Base-by-base conservation (phyloP, 1,140 invertebrate genomes). In the Zaprionus davidi region DNA sequence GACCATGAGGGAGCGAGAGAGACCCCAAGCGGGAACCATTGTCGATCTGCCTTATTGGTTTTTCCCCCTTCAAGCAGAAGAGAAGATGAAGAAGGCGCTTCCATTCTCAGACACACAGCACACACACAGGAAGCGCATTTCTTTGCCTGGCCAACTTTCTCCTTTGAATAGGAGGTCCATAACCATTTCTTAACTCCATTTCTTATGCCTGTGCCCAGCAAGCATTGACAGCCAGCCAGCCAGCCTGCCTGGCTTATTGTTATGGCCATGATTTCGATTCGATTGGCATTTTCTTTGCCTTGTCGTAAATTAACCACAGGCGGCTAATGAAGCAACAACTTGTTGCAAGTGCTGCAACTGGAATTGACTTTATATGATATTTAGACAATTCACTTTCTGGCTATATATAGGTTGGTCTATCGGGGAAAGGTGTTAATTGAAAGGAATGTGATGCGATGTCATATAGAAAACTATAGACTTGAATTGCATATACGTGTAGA, bases 111-210 rank as follows among this genome's bases (percentile, higher is more conserved):
- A n/a, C n/a, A 36, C 20, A 63, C n/a, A 69, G 36, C 38, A 38
- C 28, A 38, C 64, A 28, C 64, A 28, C 56, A 62, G 68, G 68
- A 64, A 71, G 60, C 60, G 41, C 17, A 55, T 51, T 51, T 67
- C 20, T 64, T 77, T 58, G 53, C 60, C 49, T 34, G 31, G 31
- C 41, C 55, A 63, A 87, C 83, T 83, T 86, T 86, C 83, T 86
- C 83, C 84, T 70, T 87, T 82, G 67, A 44, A 74, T 68, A 68
- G 69, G 53, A 60, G 75, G 38, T 57, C 55, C 66, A 72, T 72
- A 67, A 73, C 77, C 73, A 82, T 81, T 80, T 80, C 70, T 65
- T 63, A 78, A 62, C 65, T 53, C 77, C 73, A 79, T 81, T 80
- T 80, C 70, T 65, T 63, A 78, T 57, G 60, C 53, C 57, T 64